A percentile compares a stretch with the other conserved stretches of the same genome.
phyloP scores from a whole-genome alignment of 2,888 invertebrate genomes.

The Latrodectus elegans region DNA sequence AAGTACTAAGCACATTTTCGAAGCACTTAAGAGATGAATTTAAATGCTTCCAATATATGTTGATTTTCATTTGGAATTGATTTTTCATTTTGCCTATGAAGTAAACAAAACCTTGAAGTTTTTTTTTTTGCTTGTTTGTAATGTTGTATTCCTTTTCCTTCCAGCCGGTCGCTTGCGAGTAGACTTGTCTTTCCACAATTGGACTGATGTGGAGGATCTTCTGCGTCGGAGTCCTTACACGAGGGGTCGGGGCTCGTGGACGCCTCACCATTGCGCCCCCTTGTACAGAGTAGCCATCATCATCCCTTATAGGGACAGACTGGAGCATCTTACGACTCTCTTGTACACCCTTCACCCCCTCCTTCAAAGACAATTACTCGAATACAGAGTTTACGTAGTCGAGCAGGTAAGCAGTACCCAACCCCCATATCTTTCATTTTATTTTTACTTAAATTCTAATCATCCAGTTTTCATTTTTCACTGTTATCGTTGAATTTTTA shows the following conservation, averaged over 20 bases:
- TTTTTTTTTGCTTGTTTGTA: too few relatives aligned
- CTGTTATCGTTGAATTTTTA: too few relatives aligned
- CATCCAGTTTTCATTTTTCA: too few relatives aligned
- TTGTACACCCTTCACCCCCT: constrained; percentile 77
- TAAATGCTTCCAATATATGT: too few relatives aligned
- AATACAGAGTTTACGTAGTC: constrained; percentile 77
- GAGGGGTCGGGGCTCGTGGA: constrained; percentile 44
- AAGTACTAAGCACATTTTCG: too few relatives aligned
- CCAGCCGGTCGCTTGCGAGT: constrained; percentile 55
- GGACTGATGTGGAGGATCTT: constrained; percentile 11
- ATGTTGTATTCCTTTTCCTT: neutral
- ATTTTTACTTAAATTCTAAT: too few relatives aligned
- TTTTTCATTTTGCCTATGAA: too few relatives aligned
- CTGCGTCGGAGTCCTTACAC: constrained; percentile 27
- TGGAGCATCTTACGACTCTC: constrained; percentile 76
- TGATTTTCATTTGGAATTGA: too few relatives aligned
- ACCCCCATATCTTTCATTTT: neutral
- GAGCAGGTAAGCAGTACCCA: constrained; percentile 76
- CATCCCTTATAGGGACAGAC: constrained; percentile 76
- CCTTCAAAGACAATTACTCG: constrained; percentile 77
- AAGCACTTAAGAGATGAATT: too few relatives aligned
- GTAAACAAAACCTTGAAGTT: too few relatives aligned
- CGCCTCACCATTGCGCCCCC: constrained; percentile 70
- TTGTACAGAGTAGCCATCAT: constrained; percentile 73
- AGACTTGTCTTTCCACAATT: constrained; percentile 46